Conservation (phyloP, 2,797 vertebrate species). For the Microhierax caerulescens region DNA sequence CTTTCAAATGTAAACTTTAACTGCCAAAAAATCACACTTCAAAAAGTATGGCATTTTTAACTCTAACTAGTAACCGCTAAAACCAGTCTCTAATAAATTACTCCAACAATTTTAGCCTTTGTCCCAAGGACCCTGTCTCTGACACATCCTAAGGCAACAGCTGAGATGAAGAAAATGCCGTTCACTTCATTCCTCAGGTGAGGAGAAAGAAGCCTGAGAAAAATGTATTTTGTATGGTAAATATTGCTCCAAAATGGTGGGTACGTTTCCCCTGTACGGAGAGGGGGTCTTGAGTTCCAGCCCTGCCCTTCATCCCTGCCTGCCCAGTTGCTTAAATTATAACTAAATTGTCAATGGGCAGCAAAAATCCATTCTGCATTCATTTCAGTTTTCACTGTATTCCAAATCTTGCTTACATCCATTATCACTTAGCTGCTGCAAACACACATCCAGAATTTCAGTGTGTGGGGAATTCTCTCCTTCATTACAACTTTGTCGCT, state of each 20-base stretch:
- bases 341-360: not conserved
- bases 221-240: not conserved
- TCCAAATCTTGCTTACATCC: not conserved
- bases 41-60: not conserved
- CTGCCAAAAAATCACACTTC: not conserved
- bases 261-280: not conserved
- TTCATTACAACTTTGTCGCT: not conserved
- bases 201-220: not conserved
- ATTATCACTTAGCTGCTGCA: not conserved
- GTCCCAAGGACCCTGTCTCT: not conserved
- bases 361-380: not conserved
- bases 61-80: not conserved
- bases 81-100: not conserved
- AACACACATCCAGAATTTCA: not conserved
- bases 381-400: not conserved
- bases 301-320: not conserved
- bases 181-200: not conserved
- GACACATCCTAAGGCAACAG: not conserved
- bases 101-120: not conserved
- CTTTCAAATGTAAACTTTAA: not conserved
- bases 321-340: not conserved
- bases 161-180: not conserved
- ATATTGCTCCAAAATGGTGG: not conserved
- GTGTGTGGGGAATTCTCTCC: not conserved
- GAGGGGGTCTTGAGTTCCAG: not conserved